phyloP scores from a whole-genome alignment of 2,888 invertebrate species.

The Lydus trimaculatus region DNA sequence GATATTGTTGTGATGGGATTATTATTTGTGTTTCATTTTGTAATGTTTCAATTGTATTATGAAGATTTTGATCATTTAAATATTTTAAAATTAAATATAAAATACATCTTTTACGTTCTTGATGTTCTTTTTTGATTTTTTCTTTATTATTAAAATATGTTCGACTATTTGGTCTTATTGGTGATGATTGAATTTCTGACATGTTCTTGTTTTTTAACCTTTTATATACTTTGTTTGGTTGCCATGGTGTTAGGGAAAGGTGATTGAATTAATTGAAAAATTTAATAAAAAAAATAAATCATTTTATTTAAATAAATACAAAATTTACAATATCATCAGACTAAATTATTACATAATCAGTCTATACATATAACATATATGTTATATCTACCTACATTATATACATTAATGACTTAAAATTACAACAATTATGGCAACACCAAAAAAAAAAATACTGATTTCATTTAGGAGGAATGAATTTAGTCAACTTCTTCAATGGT shows the following conservation, averaged over 20 bases:
- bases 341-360: background rate
- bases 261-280: too few relatives aligned
- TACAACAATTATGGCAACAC: background rate
- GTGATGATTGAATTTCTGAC: conserved; percentile 15
- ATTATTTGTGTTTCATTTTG: conserved; percentile 75
- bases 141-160: conserved; percentile 16
- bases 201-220: background rate
- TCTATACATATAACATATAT: background rate
- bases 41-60: conserved; percentile 71
- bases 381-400: background rate
- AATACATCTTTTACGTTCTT: conserved; percentile 62
- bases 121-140: conserved; percentile 49
- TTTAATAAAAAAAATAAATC: too few relatives aligned
- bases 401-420: conserved; percentile 14
- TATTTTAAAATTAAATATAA: conserved; percentile 73
- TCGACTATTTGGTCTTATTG: conserved; percentile 10
- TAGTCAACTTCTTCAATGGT: conserved; percentile 42
- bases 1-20: conserved; percentile 72
- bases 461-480: background rate
- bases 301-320: background rate
- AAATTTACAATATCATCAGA: background rate
- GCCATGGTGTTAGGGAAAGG: too few relatives aligned
- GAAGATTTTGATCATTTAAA: conserved; percentile 71
- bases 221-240: background rate
- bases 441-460: background rate